Conservation (phyloP, 2,888 invertebrate species). For the Lepidocyrtoides sp. region DNA sequence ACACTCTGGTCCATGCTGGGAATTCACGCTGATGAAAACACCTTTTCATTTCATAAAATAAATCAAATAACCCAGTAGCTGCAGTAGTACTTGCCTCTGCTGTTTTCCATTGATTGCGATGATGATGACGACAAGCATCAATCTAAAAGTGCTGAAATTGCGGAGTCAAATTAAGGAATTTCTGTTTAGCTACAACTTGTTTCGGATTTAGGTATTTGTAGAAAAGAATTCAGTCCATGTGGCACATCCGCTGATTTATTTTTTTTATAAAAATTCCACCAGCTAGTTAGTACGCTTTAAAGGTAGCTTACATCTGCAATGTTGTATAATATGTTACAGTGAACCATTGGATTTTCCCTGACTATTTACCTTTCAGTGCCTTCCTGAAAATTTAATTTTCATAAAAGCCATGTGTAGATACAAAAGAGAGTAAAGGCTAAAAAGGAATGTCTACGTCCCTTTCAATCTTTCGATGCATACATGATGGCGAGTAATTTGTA, state of each 20-base stretch:
- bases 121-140: background rate
- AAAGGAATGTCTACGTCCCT: background rate
- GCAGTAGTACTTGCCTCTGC: background rate
- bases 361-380: too few relatives aligned
- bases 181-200: background rate
- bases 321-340: too few relatives aligned
- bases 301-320: too few relatives aligned
- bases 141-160: background rate
- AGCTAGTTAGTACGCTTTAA: too few relatives aligned
- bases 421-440: background rate
- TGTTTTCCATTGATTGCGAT: background rate
- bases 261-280: background rate
- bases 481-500: background rate
- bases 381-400: slow-evolving; percentile 26
- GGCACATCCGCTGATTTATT: background rate
- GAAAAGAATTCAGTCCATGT: background rate
- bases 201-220: background rate
- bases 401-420: background rate
- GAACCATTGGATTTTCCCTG: too few relatives aligned
- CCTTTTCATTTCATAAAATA: slow-evolving; percentile 14
- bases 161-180: background rate
- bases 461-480: too few relatives aligned
- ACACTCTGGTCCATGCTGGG: slow-evolving; percentile 28
- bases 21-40: slow-evolving; percentile 49
- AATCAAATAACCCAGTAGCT: slow-evolving; percentile 21